Conservation (phyloP, 2,797 vertebrate genomes). For the Premnoplex brunnescens region DNA sequence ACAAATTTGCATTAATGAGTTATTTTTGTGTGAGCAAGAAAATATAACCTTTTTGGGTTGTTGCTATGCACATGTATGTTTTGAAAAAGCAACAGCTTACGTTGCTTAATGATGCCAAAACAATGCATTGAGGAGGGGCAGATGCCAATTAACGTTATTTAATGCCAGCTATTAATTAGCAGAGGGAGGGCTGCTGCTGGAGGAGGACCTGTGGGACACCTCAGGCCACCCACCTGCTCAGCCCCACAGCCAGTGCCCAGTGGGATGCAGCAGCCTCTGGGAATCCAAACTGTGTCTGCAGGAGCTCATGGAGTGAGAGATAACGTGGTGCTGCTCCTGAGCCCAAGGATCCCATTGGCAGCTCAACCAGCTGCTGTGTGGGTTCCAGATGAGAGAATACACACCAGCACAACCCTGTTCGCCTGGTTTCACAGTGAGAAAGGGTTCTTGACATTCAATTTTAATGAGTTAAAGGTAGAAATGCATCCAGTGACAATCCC, state of each 20-base stretch:
- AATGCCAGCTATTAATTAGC: not conserved
- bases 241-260: not conserved
- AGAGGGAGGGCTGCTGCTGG: not conserved
- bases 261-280: rapidly evolving
- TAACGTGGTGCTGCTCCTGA: not conserved
- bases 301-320: not conserved
- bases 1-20: conserved; percentile 24
- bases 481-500: not conserved
- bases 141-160: not conserved
- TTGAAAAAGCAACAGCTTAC: not conserved
- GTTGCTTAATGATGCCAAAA: not conserved
- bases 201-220: not conserved
- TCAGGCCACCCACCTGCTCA: not conserved
- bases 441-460: not conserved
- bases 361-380: not conserved
- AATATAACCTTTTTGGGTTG: not conserved
- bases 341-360: not conserved
- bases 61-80: not conserved
- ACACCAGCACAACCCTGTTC: not conserved
- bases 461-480: not conserved
- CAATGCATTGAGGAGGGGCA: not conserved
- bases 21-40: not conserved
- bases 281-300: not conserved
- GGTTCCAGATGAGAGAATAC: rapidly evolving
- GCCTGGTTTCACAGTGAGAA: not conserved